Evolutionary conservation across 2,113 vertebrate genomes (phyloP), one percentile per base, ranked within the genome.

Genomic region (Motacilla tschutschensis): DNA sequence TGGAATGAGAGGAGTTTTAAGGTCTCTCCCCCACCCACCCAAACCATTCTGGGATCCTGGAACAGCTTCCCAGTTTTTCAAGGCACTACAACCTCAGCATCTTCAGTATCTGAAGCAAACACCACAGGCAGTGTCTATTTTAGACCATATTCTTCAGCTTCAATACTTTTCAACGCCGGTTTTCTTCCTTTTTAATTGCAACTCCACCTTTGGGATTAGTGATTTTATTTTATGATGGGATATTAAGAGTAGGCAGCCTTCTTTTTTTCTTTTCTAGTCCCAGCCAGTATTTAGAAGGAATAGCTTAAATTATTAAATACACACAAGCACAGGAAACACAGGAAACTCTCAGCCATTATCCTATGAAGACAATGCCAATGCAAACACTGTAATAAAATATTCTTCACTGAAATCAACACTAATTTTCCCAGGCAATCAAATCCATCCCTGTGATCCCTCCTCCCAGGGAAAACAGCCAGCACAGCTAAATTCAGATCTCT

Each of bases 321-420:
- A 73, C 75, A 86, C 63, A 84, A 94, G 81, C 83, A 88, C 81
- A 79, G 91, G 88, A 86, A 93, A 89, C 74, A 81, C 83, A 93
- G 90, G 90, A 63, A 94, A 90, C 90, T 83, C 88, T 88, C 36
- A 85, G 66, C 86, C 88, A 91, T 91, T 91, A 91, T 51, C 75
- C 86, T 14, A 55, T 25, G 60, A 87, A 91, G 64, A 81, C 90
- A 91, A 95, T 73, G 86, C 88, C 88, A 93, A 63, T 44, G 88
- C 88, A 94, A 93, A 94, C 90, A 93, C 74, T 84, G 53, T 91
- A 93, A 93, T 94, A 88, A 95, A 95, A 90, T 90, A 92, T 91
- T 91, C 92, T 95, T 89, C 91, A 92, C 78, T 88, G 83, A 90
- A 93, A 93, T 93, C 92, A 94, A 92, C 88, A 90, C 93, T 91